phyloP scores from a whole-genome alignment of 2,888 invertebrate genomes.

The Drosophila buzzatii region DNA sequence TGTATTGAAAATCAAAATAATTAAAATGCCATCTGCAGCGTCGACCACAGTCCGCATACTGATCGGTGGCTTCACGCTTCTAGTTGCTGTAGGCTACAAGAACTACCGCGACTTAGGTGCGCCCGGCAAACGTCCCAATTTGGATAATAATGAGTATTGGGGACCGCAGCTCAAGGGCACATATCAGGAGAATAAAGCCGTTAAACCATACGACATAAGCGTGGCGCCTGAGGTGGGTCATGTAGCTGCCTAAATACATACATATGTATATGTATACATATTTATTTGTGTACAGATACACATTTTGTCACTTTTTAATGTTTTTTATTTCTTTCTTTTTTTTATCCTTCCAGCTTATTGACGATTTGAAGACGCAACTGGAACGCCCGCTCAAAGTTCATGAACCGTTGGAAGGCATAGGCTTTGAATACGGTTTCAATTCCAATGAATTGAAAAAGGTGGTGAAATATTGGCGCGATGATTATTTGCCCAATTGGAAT shows the following conservation, averaged over 20 bases:
- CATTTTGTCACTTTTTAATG: not conserved
- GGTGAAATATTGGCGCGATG: slow-evolving; percentile 91
- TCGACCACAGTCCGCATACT: slow-evolving; percentile 64
- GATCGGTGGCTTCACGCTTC: slow-evolving; percentile 69
- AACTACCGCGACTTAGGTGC: slow-evolving; percentile 76
- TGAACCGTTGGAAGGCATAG: slow-evolving; percentile 88
- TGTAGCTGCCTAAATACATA: too few species aligned
- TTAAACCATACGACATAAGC: slow-evolving; percentile 78
- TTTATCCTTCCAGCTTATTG: slow-evolving; percentile 85
- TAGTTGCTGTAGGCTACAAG: slow-evolving; percentile 76
- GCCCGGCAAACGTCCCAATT: slow-evolving; percentile 77
- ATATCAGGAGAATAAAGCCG: slow-evolving; percentile 79
- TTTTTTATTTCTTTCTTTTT: not conserved
- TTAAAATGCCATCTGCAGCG: slow-evolving; percentile 51
- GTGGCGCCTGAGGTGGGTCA: slow-evolving; percentile 72
- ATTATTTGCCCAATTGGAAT: slow-evolving; percentile 89
- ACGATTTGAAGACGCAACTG: slow-evolving; percentile 88
- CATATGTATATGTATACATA: too few species aligned
- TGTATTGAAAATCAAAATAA: not conserved
- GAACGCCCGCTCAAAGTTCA: slow-evolving; percentile 86
- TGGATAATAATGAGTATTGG: slow-evolving; percentile 83
- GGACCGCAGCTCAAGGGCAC: slow-evolving; percentile 75
- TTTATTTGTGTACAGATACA: too few species aligned
- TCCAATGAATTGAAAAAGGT: slow-evolving; percentile 88
- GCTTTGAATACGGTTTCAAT: slow-evolving; percentile 94